Evolutionary conservation across 2,113 vertebrate genomes (phyloP).

Genomic region (Sinocyclocheilus rhinocerous): DNA sequence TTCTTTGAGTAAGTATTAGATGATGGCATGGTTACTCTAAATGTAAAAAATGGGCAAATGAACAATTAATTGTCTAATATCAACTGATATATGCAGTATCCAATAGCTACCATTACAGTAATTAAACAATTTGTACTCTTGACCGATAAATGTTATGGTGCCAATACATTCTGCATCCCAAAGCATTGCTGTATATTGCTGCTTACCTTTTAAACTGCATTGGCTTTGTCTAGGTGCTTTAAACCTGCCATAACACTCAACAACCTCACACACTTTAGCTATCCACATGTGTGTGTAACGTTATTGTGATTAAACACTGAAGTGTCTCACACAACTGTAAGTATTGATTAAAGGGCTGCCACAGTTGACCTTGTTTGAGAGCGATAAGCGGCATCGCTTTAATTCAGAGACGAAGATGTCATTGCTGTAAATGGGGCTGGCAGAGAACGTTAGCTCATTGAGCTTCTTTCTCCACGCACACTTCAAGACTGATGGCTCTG

Average conservation of each 20-base stretch:
- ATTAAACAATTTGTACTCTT: too few relatives aligned
- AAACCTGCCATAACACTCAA: not conserved
- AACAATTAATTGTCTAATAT: too few relatives aligned
- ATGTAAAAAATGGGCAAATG: too few relatives aligned
- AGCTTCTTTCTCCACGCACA: not conserved
- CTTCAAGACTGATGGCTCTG: conserved; percentile 29
- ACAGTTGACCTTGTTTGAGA: conserved; percentile 14
- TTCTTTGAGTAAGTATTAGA: too few relatives aligned
- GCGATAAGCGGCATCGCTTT: not conserved
- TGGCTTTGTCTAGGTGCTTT: not conserved
- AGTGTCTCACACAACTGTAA: not conserved
- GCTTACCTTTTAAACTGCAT: not conserved
- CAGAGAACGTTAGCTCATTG: not conserved
- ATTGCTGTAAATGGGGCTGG: not conserved
- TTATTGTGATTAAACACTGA: not conserved
- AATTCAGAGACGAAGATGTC: not conserved
- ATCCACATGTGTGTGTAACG: not conserved
- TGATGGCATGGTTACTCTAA: too few relatives aligned
- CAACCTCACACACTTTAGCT: not conserved
- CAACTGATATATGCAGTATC: too few relatives aligned
- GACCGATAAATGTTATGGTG: too few relatives aligned
- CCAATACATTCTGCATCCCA: not conserved
- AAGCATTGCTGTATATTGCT: not conserved
- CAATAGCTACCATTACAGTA: too few relatives aligned
- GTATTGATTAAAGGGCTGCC: not conserved